These are phyloP conservation scores for Aphodius granarius DNA, from an alignment of 2,888 invertebrate genomes.

Conservation along the genomic window DNA sequence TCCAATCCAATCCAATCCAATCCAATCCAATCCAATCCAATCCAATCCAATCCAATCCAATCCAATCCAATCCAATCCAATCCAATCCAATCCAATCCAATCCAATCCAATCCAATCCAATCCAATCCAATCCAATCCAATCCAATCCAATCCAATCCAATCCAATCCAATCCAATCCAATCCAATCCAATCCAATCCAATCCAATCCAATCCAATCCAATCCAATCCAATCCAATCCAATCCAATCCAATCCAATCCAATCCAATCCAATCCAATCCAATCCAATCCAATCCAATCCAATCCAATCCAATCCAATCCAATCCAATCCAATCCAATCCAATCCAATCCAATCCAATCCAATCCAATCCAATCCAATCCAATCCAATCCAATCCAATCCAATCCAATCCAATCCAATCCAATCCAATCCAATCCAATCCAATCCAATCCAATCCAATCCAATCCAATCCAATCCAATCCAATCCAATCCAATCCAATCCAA, in stretches of 20 bases:
- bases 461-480: conserved; percentile 1
- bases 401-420: conserved; percentile 27
- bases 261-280: conserved; percentile 9
- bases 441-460: conserved; percentile 12
- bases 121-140: conserved; percentile 26
- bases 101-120: conserved; percentile 20
- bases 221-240: conserved; percentile 9
- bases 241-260: background rate
- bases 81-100: conserved; percentile 18
- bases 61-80: conserved; percentile 20
- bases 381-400: conserved; percentile 6
- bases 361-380: conserved; percentile 21
- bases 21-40: conserved; percentile 22
- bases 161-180: conserved; percentile 24
- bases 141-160: conserved; percentile 24
- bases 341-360: conserved; percentile 27
- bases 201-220: conserved; percentile 10
- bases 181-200: conserved; percentile 19
- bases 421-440: conserved; percentile 6
- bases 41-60: conserved; percentile 26
- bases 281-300: conserved; percentile 10
- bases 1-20: conserved; percentile 24
- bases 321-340: conserved; percentile 25
- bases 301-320: conserved; percentile 21
- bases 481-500: conserved; percentile 16